A percentile compares a stretch with the other conserved stretches of the same genome.
These are phyloP conservation scores for Pica pica DNA, from an alignment of 2,113 vertebrate genomes.

Conservation along the genomic window DNA sequence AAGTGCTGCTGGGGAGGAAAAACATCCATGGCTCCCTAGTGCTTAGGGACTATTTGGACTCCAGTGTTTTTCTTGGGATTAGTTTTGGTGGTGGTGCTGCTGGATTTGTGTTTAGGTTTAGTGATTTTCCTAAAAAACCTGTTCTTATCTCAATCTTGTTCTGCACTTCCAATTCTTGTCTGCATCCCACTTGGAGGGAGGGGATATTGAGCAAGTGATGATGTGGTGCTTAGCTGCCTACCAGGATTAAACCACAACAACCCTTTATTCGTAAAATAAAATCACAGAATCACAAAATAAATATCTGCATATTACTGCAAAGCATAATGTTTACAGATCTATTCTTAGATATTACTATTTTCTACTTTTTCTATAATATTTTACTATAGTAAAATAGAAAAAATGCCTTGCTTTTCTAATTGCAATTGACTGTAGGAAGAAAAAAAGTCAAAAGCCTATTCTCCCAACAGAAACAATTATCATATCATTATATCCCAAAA, in stretches of 20 bases:
- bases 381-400: neutral
- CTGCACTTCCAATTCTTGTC: neutral
- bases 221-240: neutral
- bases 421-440: neutral
- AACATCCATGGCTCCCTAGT: neutral
- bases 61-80: accelerated
- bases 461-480: neutral
- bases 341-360: neutral
- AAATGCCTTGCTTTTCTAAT: neutral
- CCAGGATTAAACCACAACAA: neutral
- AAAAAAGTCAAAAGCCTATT: neutral
- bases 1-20: neutral
- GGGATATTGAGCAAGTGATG: neutral
- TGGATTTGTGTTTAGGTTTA: neutral
- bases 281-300: neutral
- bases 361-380: neutral
- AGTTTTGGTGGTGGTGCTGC: neutral
- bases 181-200: accelerated
- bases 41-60: neutral
- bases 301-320: neutral
- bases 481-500: neutral
- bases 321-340: neutral
- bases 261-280: neutral
- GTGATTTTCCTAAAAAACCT: neutral
- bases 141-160: neutral